Evolutionary conservation across 2,797 vertebrate genomes (phyloP).

Genomic region (Cynodonichthys magdalenae): DNA sequence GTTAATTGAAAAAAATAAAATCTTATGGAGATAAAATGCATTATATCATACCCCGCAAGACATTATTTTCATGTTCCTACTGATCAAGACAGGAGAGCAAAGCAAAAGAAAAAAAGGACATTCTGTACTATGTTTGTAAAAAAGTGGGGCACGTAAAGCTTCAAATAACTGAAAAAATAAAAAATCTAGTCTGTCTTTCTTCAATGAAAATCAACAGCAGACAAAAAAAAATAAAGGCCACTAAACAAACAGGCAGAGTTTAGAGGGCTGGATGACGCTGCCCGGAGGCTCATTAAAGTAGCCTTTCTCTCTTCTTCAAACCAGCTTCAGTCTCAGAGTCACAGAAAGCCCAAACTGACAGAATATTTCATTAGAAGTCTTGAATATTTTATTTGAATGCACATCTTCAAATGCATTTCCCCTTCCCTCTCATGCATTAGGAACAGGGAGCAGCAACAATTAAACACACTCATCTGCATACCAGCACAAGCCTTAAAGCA

Average conservation of each 20-base stretch:
- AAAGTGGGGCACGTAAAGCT: slow-evolving; percentile 39
- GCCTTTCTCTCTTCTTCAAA: slow-evolving; percentile 62
- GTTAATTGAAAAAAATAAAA: slow-evolving; percentile 64
- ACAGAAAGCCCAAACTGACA: slow-evolving; percentile 72
- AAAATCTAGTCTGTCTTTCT: slow-evolving; percentile 35
- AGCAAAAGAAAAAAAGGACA: slow-evolving; percentile 29
- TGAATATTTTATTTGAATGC: slow-evolving; percentile 80
- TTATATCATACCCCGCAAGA: slow-evolving; percentile 37
- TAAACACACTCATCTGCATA: slow-evolving; percentile 70
- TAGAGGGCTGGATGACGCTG: slow-evolving; percentile 52
- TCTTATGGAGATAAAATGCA: slow-evolving; percentile 47
- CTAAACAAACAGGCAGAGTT: slow-evolving; percentile 61
- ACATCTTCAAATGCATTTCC: slow-evolving; percentile 65
- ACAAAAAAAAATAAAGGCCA: slow-evolving; percentile 44
- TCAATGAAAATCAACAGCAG: slow-evolving; percentile 32
- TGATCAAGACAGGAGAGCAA: slow-evolving; percentile 35
- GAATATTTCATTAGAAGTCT: slow-evolving; percentile 77
- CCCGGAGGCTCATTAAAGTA: slow-evolving; percentile 69
- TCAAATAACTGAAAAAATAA: slow-evolving; percentile 46
- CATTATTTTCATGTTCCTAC: slow-evolving; percentile 45
- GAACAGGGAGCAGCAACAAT: slow-evolving; percentile 67
- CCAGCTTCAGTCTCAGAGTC: slow-evolving; percentile 53
- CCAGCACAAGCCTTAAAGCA: slow-evolving; percentile 55
- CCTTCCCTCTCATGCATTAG: slow-evolving; percentile 65
- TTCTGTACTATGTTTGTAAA: slow-evolving; percentile 28